phyloP scores from a whole-genome alignment of 2,797 vertebrate species.

The Melanotaenia maccullochi region DNA sequence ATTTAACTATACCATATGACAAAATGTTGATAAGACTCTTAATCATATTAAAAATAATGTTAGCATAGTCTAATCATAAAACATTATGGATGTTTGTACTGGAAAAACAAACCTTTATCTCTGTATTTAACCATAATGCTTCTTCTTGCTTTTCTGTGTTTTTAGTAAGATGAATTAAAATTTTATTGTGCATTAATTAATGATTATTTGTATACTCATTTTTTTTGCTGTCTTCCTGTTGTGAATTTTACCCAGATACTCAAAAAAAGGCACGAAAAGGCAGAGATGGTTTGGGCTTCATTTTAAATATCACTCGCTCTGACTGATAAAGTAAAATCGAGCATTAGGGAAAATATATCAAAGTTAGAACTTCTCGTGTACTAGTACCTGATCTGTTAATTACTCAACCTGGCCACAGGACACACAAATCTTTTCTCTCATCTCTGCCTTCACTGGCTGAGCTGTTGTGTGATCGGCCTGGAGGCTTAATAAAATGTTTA shows the following conservation, averaged over 20 bases:
- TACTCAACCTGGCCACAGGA: slow-evolving; percentile 55
- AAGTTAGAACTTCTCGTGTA: slow-evolving; percentile 29
- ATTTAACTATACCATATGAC: slow-evolving; percentile 4
- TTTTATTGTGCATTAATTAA: slow-evolving; percentile 6
- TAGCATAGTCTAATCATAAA: not conserved
- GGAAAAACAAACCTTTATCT: not conserved
- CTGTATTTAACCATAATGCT: not conserved
- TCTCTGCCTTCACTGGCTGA: slow-evolving; percentile 29
- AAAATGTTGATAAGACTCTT: not conserved
- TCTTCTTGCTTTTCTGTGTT: slow-evolving; percentile 1
- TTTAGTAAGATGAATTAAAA: slow-evolving; percentile 1
- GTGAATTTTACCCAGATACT: slow-evolving; percentile 22
- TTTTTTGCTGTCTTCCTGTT: slow-evolving; percentile 11
- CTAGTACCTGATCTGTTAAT: slow-evolving; percentile 66
- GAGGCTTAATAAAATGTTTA: slow-evolving; percentile 52
- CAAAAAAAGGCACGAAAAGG: slow-evolving; percentile 20
- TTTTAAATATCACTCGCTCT: slow-evolving; percentile 37
- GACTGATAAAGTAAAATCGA: slow-evolving; percentile 33
- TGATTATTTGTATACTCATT: not conserved
- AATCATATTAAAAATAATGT: not conserved
- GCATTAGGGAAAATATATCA: slow-evolving; percentile 51
- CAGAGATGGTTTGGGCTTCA: slow-evolving; percentile 13
- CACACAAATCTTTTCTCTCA: slow-evolving; percentile 51
- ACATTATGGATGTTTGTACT: not conserved
- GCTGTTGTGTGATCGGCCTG: slow-evolving; percentile 21